Percentiles rank a stretch among this genome's conserved stretches.
Evolutionary conservation across 1,140 invertebrate species (phyloP).

Genomic region (Pseudomyrmex flavicornis): DNA sequence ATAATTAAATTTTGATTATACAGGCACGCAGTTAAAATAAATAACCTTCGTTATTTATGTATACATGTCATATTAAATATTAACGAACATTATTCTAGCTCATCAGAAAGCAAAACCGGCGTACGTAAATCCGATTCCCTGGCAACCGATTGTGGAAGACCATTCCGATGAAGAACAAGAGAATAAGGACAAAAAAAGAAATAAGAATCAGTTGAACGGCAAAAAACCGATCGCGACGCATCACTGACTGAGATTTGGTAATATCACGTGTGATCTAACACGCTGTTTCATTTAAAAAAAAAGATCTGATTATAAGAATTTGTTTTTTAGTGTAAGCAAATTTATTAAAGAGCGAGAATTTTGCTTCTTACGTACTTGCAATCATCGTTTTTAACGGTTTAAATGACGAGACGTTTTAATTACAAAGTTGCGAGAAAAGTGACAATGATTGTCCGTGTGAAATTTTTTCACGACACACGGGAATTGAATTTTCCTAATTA

Average conservation of each 20-base stretch:
- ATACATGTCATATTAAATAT: conserved; percentile 13
- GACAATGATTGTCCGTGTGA: neutral
- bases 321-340: neutral
- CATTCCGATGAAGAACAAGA: conserved; percentile 60
- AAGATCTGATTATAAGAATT: neutral
- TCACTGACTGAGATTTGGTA: conserved; percentile 44
- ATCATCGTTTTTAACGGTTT: neutral
- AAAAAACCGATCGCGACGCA: conserved; percentile 55
- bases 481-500: too few relatives aligned
- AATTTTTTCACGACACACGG: too few relatives aligned
- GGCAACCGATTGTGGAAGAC: conserved; percentile 75
- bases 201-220: conserved; percentile 39
- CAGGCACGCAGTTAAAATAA: too few relatives aligned
- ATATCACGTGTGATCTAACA: conserved; percentile 2
- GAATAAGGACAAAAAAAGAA: conserved; percentile 30
- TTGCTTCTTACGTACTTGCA: neutral
- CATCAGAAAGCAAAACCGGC: conserved; percentile 81
- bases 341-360: conserved; percentile 9
- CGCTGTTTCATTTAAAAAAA: too few relatives aligned
- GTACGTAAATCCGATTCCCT: conserved; percentile 81
- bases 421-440: conserved; percentile 10
- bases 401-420: conserved; percentile 13
- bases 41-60: too few relatives aligned
- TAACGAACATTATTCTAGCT: conserved; percentile 68
- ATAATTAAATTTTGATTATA: too few relatives aligned